Evolutionary conservation across 2,113 vertebrate genomes (phyloP).

Genomic region (Sylvietta virens): DNA sequence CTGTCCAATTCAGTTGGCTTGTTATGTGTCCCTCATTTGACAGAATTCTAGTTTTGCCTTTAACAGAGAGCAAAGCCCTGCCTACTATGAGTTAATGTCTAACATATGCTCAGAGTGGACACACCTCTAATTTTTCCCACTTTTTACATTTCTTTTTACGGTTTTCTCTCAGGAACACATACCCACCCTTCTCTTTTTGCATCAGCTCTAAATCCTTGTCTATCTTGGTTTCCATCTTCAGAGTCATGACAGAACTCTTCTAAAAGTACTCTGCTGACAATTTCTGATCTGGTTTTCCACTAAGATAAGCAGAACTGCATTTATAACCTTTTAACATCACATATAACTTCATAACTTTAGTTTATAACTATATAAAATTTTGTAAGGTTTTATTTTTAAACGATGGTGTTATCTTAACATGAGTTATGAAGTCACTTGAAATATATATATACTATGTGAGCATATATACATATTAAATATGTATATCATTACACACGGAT

Average conservation of each 20-base stretch:
- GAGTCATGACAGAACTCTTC: background rate
- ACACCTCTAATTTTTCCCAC: background rate
- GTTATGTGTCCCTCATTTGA: background rate
- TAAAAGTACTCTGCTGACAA: background rate
- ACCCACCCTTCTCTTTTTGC: background rate
- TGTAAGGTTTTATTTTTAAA: background rate
- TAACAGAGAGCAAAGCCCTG: background rate
- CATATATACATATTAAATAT: background rate
- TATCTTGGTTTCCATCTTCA: background rate
- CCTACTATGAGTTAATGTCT: background rate
- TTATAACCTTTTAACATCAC: slow-evolving; percentile 22
- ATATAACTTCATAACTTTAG: background rate
- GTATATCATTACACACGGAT: accelerated
- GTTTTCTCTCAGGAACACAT: background rate
- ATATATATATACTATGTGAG: background rate
- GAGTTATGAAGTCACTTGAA: background rate
- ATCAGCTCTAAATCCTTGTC: background rate
- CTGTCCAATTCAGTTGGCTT: background rate
- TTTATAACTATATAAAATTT: background rate
- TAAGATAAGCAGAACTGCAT: slow-evolving; percentile 15
- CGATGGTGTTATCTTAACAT: background rate
- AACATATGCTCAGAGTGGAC: background rate
- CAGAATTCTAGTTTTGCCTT: background rate
- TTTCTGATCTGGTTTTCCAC: slow-evolving; percentile 22
- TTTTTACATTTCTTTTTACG: background rate